Percentiles rank a stretch among this genome's conserved stretches.
These are phyloP conservation scores for Corvus hawaiiensis DNA, from an alignment of 2,113 vertebrate species.

Conservation along the genomic window DNA sequence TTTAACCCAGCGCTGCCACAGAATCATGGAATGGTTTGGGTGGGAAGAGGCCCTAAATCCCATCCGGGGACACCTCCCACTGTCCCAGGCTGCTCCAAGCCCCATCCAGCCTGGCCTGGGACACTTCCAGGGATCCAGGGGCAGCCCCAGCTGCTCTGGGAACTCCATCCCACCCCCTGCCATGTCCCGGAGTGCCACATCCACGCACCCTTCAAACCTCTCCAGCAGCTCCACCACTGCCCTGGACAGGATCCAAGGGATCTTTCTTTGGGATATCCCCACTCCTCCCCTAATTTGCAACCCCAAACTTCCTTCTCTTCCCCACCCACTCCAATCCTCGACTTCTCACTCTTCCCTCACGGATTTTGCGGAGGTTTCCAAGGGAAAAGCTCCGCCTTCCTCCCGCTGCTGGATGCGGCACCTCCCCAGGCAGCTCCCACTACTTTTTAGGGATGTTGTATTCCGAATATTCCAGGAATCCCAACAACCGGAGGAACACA, in stretches of 20 bases:
- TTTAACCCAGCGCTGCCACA: fast-evolving
- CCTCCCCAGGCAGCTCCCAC: neutral
- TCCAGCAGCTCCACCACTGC: neutral
- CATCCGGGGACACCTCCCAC: neutral
- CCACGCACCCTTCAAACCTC: fast-evolving
- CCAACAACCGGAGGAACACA: neutral
- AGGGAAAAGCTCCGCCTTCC: fast-evolving
- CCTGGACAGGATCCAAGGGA: fast-evolving
- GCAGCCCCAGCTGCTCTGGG: neutral
- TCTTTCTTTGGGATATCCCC: neutral
- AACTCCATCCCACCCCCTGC: neutral
- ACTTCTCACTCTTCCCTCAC: neutral
- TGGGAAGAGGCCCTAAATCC: neutral
- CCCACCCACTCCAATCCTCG: neutral
- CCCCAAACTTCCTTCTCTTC: neutral
- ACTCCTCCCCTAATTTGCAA: neutral
- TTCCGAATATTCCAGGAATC: constrained; percentile 53
- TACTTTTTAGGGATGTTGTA: neutral
- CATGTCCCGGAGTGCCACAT: neutral
- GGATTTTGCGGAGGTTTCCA: neutral
- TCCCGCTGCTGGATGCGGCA: neutral
- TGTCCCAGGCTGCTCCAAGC: fast-evolving
- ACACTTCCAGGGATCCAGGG: neutral
- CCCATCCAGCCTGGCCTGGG: neutral
- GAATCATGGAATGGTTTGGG: neutral